phyloP scores from a whole-genome alignment of 2,797 vertebrate genomes.

The Amblyraja radiata region DNA sequence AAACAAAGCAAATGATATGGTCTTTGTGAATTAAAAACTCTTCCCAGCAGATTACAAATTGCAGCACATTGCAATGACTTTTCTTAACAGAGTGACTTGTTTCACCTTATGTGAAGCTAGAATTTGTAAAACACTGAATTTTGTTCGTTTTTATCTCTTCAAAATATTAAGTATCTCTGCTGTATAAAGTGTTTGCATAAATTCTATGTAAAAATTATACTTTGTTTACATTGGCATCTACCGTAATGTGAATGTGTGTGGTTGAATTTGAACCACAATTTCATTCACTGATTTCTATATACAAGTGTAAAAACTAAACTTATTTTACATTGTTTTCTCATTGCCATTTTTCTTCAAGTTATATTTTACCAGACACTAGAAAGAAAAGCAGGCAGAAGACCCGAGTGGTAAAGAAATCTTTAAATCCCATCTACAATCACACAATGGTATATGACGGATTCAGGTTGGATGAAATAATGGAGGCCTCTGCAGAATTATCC shows the following conservation, averaged over 20 bases:
- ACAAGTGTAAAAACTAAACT: neutral
- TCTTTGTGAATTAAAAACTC: neutral
- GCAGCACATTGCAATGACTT: neutral
- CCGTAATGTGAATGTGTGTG: neutral
- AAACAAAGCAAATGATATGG: neutral
- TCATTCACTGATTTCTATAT: neutral
- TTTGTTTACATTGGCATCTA: neutral
- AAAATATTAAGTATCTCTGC: neutral
- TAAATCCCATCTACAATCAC: slow-evolving; percentile 49
- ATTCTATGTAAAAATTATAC: neutral
- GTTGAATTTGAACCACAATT: neutral
- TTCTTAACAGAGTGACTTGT: neutral
- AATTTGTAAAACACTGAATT: slow-evolving; percentile 20
- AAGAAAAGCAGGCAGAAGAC: slow-evolving; percentile 53
- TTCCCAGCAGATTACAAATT: neutral
- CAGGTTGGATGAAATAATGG: slow-evolving; percentile 43
- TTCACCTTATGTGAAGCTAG: neutral
- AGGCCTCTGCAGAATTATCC: slow-evolving; percentile 50
- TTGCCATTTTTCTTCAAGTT: slow-evolving; percentile 40
- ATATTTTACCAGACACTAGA: slow-evolving; percentile 50
- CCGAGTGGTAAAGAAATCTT: slow-evolving; percentile 34
- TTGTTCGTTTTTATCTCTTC: neutral
- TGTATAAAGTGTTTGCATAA: neutral
- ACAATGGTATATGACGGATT: slow-evolving; percentile 53
- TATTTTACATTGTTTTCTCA: neutral